Conservation (phyloP, 2,888 invertebrate species). For the Acleris literana region DNA sequence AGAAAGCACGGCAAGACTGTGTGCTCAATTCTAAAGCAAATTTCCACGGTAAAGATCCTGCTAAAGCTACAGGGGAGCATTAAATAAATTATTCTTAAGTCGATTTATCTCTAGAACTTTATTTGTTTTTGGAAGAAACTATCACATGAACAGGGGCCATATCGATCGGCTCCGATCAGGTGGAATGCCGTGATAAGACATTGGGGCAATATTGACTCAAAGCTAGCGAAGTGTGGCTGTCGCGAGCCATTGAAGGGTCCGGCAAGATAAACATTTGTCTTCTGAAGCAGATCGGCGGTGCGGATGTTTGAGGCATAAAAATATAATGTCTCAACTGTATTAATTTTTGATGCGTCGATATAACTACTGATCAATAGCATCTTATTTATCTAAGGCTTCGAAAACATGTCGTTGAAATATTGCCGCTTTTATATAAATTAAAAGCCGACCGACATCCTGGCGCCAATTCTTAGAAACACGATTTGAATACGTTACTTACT, state of each 20-base stretch:
- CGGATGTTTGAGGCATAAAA: conserved; percentile 17
- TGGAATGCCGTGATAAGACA: conserved; percentile 51
- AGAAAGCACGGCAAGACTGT: too few relatives aligned
- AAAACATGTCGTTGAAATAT: neutral
- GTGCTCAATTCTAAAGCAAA: neutral
- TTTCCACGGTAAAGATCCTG: neutral
- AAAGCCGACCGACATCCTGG: neutral
- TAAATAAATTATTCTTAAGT: neutral
- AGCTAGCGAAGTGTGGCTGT: conserved; percentile 34
- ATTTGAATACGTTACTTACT: neutral
- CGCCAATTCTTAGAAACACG: neutral
- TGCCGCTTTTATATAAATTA: neutral
- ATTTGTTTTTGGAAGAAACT: neutral
- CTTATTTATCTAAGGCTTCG: neutral
- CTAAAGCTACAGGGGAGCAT: neutral
- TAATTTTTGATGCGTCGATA: neutral
- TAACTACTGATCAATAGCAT: too few relatives aligned
- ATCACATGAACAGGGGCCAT: conserved; percentile 31
- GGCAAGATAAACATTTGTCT: conserved; percentile 24
- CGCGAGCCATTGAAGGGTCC: conserved; percentile 3
- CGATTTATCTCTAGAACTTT: neutral
- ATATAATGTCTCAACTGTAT: neutral
- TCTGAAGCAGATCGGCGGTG: conserved; percentile 8
- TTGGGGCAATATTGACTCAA: conserved; percentile 53
- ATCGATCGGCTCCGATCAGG: conserved; percentile 47